phyloP scores from a whole-genome alignment of 2,797 vertebrate genomes.

The Chiloscyllium punctatum region DNA sequence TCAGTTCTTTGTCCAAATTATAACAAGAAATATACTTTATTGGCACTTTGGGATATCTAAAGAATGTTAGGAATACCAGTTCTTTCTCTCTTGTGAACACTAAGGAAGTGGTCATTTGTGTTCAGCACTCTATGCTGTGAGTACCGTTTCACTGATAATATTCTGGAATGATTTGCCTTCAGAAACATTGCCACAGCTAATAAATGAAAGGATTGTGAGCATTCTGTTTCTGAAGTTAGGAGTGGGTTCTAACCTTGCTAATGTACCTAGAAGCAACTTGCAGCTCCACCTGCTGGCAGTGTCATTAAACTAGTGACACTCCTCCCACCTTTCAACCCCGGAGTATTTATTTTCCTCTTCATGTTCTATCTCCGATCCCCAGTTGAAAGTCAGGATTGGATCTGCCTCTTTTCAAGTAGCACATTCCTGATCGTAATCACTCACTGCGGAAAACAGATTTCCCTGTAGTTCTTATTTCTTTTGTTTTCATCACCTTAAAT shows the following conservation, averaged over 20 bases:
- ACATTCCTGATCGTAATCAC: no score
- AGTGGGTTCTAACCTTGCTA: not conserved
- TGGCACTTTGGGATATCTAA: not conserved
- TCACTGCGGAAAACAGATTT: not conserved
- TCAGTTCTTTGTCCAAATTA: not conserved
- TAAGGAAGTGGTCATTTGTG: not conserved
- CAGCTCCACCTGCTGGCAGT: not conserved
- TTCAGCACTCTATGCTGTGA: not conserved
- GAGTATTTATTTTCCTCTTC: not conserved
- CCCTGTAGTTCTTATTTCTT: not conserved
- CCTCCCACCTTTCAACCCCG: not conserved
- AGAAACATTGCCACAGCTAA: not conserved
- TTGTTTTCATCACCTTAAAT: not conserved
- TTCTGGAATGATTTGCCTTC: not conserved
- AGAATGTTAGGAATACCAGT: not conserved
- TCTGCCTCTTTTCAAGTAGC: not conserved
- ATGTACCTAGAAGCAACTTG: not conserved
- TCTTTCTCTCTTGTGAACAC: not conserved
- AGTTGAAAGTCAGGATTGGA: not conserved
- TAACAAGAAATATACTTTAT: not conserved
- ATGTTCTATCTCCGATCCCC: not conserved
- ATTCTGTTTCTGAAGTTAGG: not conserved
- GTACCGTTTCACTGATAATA: not conserved
- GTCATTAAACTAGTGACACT: no score
- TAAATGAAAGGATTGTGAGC: not conserved